phyloP scores from a whole-genome alignment of 53 echinoderm and acorn worm species.

The Arbacia lixula region DNA sequence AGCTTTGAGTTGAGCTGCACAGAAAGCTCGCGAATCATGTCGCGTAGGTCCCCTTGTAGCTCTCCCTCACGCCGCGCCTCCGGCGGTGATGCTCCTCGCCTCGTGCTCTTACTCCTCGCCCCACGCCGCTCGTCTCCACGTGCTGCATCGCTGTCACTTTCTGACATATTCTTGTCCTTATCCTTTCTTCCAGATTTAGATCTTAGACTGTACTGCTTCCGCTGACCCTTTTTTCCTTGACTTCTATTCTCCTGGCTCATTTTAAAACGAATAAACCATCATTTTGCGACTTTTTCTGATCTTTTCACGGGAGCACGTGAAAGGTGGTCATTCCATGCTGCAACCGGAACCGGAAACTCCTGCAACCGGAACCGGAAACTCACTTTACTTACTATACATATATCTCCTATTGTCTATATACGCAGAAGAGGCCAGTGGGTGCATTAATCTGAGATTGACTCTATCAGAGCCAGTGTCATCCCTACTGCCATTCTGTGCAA shows the following conservation, averaged over 20 bases:
- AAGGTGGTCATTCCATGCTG: no score
- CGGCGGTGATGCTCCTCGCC: background rate
- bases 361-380: no score
- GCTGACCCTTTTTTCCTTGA: no score
- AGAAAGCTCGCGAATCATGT: slow-evolving; percentile 15
- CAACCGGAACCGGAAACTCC: no score
- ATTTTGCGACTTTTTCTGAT: no score
- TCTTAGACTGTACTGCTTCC: background rate
- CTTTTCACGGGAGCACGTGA: no score
- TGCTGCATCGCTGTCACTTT: background rate
- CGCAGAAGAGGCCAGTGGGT: slow-evolving; percentile 4
- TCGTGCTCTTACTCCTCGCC: background rate
- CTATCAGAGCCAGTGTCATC: slow-evolving; percentile 63
- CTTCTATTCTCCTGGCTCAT: no score
- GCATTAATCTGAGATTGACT: slow-evolving; percentile 56
- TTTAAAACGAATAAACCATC: no score
- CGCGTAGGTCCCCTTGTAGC: background rate
- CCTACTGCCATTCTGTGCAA: slow-evolving; percentile 68
- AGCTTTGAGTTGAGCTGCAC: slow-evolving; percentile 10
- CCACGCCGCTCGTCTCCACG: background rate
- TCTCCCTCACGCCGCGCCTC: background rate
- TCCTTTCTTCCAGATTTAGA: slow-evolving; percentile 4
- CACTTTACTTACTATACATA: no score
- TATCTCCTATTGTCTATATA: no score
- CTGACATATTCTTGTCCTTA: background rate